phyloP scores from a whole-genome alignment of 2,113 vertebrate species.

The Hyla sarda region DNA sequence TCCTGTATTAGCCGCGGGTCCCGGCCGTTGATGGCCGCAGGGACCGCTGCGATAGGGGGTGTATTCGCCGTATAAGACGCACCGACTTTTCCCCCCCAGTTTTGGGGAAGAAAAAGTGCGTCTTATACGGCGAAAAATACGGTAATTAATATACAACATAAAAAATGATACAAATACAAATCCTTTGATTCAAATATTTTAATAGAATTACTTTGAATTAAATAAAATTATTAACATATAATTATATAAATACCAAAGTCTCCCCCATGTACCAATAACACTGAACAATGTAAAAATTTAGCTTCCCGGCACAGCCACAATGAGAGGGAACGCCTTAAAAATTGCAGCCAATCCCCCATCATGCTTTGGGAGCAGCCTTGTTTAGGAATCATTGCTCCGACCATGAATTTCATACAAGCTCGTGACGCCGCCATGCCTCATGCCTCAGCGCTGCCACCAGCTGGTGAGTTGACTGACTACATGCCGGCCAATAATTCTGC shows the following conservation, averaged over 20 bases:
- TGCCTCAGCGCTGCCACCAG: constrained; percentile 3
- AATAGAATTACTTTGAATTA: constrained; percentile 22
- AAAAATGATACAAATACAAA: too few species aligned
- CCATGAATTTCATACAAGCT: neutral
- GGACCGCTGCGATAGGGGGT: too few species aligned
- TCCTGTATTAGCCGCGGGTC: too few species aligned
- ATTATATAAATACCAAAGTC: neutral
- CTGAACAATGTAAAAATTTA: neutral
- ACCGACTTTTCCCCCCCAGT: too few species aligned
- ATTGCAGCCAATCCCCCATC: too few species aligned
- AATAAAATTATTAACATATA: constrained; percentile 25
- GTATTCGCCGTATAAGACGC: too few species aligned
- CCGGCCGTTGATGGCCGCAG: too few species aligned
- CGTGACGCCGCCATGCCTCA: neutral
- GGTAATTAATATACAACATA: too few species aligned
- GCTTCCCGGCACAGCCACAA: neutral
- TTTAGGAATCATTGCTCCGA: neutral
- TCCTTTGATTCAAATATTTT: neutral
- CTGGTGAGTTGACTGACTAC: neutral
- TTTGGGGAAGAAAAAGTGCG: too few species aligned
- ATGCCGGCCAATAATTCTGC: neutral
- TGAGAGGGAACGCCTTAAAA: too few species aligned
- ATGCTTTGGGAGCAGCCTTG: neutral
- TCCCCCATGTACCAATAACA: neutral
- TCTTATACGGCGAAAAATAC: too few species aligned